A percentile compares a stretch with the other conserved stretches of the same genome.
Evolutionary conservation across 2,797 vertebrate genomes (phyloP).

Genomic region (Chiroxiphia lanceolata): DNA sequence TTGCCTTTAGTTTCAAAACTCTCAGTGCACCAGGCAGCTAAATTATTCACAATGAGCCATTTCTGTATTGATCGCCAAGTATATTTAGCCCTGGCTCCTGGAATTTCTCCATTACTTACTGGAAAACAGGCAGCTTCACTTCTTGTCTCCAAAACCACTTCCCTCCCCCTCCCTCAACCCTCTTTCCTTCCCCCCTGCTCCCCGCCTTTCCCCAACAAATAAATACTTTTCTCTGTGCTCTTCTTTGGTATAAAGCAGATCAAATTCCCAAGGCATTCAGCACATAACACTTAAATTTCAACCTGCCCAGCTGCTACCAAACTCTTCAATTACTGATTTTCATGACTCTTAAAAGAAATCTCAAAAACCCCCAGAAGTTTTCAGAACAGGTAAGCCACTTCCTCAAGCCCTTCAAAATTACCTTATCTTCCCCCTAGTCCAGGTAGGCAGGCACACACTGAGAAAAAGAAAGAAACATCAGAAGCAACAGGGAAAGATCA

Average conservation of each 20-base stretch:
- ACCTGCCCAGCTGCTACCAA: slow-evolving; percentile 73
- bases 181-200: slow-evolving; percentile 39
- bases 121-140: slow-evolving; percentile 85
- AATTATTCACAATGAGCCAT: slow-evolving; percentile 88
- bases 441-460: slow-evolving; percentile 72
- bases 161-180: slow-evolving; percentile 83
- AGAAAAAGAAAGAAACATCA: slow-evolving; percentile 73
- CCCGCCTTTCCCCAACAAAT: slow-evolving; percentile 30
- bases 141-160: slow-evolving; percentile 85
- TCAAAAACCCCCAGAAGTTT: slow-evolving; percentile 57
- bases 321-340: slow-evolving; percentile 74
- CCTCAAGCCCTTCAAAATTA: slow-evolving; percentile 71
- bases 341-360: slow-evolving; percentile 47
- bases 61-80: slow-evolving; percentile 87
- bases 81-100: slow-evolving; percentile 86
- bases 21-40: slow-evolving; percentile 82
- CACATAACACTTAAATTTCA: slow-evolving; percentile 78
- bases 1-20: slow-evolving; percentile 85
- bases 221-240: slow-evolving; percentile 75
- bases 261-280: slow-evolving; percentile 77
- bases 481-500: slow-evolving; percentile 75
- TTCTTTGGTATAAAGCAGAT: slow-evolving; percentile 77
- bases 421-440: slow-evolving; percentile 77
- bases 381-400: slow-evolving; percentile 45
- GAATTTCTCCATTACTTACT: slow-evolving; percentile 88